A percentile compares a stretch with the other conserved stretches of the same genome.
These are phyloP conservation scores for Aphaenogaster rudis DNA, from an alignment of 1,140 invertebrate species.

Conservation along the genomic window DNA sequence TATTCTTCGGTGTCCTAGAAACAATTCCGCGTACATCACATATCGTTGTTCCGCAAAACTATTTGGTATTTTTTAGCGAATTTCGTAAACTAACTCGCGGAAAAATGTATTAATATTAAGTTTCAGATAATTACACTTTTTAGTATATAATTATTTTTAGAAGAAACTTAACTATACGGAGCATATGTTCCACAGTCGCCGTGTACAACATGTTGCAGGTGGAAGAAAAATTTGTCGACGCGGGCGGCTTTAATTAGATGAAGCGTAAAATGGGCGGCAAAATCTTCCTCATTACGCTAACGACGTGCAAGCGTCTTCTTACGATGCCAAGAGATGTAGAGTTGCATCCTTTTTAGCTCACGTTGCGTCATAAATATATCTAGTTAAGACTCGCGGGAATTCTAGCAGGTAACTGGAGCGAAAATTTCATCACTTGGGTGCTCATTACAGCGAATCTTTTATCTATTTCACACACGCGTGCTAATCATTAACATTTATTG, in stretches of 20 bases:
- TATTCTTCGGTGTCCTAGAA: slow-evolving; percentile 12
- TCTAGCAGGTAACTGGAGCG: not conserved
- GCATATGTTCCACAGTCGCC: not conserved
- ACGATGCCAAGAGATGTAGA: slow-evolving; percentile 9
- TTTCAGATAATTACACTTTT: slow-evolving; percentile 3
- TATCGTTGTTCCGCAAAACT: not conserved
- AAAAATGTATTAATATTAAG: not conserved
- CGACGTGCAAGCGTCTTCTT: slow-evolving; percentile 54
- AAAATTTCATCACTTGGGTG: slow-evolving; percentile 8
- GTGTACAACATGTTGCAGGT: slow-evolving; percentile 32
- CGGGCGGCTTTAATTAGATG: slow-evolving; percentile 6
- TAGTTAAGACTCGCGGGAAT: slow-evolving; percentile 51
- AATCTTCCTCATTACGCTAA: slow-evolving; percentile 65
- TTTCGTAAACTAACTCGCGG: not conserved
- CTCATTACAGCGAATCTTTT: slow-evolving; percentile 18
- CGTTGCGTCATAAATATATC: slow-evolving; percentile 51
- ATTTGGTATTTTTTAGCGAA: not conserved
- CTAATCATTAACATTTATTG: not conserved
- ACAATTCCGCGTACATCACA: not conserved
- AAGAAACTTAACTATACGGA: not conserved
- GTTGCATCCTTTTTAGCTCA: slow-evolving; percentile 25
- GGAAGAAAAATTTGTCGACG: slow-evolving; percentile 23
- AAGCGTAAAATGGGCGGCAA: slow-evolving; percentile 3
- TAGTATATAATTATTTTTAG: not conserved
- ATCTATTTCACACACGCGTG: not conserved